phyloP scores from a whole-genome alignment of 2,113 vertebrate species.

The Mobula birostris region DNA sequence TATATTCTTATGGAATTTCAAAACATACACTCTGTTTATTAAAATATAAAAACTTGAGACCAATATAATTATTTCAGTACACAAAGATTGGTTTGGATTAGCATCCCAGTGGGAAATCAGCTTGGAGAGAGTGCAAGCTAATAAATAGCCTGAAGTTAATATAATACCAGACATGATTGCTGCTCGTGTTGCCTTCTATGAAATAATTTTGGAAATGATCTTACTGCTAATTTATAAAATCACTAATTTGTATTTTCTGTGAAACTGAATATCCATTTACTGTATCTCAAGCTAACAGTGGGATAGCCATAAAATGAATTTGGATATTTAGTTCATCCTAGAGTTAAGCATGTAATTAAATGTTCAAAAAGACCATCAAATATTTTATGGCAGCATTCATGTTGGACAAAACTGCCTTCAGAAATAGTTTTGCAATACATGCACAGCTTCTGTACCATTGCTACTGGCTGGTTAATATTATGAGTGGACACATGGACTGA shows the following conservation, averaged over 20 bases:
- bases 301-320: neutral
- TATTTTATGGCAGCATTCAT: neutral
- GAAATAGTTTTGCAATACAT: neutral
- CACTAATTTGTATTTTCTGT: neutral
- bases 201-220: conserved; percentile 1
- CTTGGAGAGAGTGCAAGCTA: neutral
- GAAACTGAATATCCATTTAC: neutral
- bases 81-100: neutral
- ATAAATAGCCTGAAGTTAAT: conserved; percentile 16
- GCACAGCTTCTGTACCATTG: neutral
- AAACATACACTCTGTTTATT: neutral
- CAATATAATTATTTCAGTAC: neutral
- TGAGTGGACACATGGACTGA: neutral
- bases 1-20: neutral
- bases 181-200: neutral
- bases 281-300: neutral
- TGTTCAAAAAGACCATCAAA: too few species aligned
- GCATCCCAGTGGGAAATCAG: neutral
- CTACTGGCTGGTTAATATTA: neutral
- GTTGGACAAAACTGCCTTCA: neutral
- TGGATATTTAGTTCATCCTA: neutral
- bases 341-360: too few species aligned
- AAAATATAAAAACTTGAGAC: neutral
- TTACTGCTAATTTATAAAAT: neutral
- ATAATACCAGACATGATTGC: neutral